Conservation (phyloP, 2,797 vertebrate genomes). For the Phylloscopus collybita region DNA sequence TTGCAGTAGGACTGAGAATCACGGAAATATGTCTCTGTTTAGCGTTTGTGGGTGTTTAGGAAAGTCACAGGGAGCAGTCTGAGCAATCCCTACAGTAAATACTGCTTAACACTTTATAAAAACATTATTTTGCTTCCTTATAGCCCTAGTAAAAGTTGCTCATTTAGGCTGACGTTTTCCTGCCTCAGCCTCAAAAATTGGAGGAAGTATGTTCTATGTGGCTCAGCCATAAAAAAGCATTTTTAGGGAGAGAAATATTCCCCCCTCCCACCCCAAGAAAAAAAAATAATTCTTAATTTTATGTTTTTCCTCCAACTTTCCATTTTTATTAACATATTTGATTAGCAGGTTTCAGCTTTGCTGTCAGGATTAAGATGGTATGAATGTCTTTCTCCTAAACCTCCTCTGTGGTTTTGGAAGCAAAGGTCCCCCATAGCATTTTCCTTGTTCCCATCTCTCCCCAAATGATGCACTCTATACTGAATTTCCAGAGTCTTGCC, state of each 20-base stretch:
- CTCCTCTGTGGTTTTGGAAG: neutral
- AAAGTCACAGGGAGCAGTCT: neutral
- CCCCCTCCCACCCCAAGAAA: neutral
- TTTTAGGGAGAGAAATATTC: neutral
- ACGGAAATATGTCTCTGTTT: neutral
- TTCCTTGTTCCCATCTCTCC: neutral
- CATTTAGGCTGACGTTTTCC: neutral
- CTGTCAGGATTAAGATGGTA: neutral
- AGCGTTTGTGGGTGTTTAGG: neutral
- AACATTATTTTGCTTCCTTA: neutral
- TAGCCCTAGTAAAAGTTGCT: neutral
- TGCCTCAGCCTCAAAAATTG: neutral
- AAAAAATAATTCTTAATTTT: neutral
- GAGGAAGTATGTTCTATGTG: neutral
- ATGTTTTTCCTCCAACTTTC: neutral
- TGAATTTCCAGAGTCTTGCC: neutral
- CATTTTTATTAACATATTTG: neutral
- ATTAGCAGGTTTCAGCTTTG: neutral
- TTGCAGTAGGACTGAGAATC: neutral
- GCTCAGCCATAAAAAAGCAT: neutral
- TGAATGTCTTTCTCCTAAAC: neutral
- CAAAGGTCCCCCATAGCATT: neutral
- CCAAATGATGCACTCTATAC: fast-evolving
- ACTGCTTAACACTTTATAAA: neutral
- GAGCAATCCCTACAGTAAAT: neutral